Evolutionary conservation across 2,113 vertebrate species (phyloP), one percentile per base, ranked within the genome.

Genomic region (Emydura subglobosa): DNA sequence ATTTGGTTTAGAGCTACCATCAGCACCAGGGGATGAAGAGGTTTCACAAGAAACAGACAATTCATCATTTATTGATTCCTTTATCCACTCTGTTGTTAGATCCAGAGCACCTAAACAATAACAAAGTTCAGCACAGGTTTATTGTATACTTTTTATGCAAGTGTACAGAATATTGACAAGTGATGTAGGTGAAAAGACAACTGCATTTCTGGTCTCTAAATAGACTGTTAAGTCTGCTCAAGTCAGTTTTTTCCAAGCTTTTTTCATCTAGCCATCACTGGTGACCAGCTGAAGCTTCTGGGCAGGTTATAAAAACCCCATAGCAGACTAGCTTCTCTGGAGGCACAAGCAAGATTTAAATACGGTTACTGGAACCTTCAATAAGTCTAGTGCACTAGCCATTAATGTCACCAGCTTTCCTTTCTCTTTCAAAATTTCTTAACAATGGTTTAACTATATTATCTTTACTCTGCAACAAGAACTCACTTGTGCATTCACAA

Each of bases 51-150:
- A 92, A 89, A 93, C 0, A 91, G 97, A 95, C 72, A 98, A 83
- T 74, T 99, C 98, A 96, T 99, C 99, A 94, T 99, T 97, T 92
- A 99, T 91, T 0, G 98, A 98, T 22, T 98, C 98, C 95, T 98
- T 98, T 93, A 99, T 99, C 99, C 99, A 99, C 86, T 98, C 97
- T 7, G 98, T 99, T 90, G 99, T 99, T 92, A 98, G 97, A 91
- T 99, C 96, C 96, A 99, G 98, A 83, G 99, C 99, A 98, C 89
- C 99, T 99, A 95, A 84, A 54, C 17, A 93, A 95, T 85, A 10
- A 19, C 44, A 55, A 54, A 93, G 95, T 85, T 14, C 22, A 93
- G 3, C 83, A 93, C 5, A 93, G 25, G 54, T 84, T 94, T 94
- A 97, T n/a, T 61, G 10, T 29, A 54, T 22, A 50, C 12, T 49